A percentile compares a stretch with the other conserved stretches of the same genome.
Evolutionary conservation across 2,888 invertebrate genomes (phyloP).

Genomic region (Lepidonotus clava): DNA sequence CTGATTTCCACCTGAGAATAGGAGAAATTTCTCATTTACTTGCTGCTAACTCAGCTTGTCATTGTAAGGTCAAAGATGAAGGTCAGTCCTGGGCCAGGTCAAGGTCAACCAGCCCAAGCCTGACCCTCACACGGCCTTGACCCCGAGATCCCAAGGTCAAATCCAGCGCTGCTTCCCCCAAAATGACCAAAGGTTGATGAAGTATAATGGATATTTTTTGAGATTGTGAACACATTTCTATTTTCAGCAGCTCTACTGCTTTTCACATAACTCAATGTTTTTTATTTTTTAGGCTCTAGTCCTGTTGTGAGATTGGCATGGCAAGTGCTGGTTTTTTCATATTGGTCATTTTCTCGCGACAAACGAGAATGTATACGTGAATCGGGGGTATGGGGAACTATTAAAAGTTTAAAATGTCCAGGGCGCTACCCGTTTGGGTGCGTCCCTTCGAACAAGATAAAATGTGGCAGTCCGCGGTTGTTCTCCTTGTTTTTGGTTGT

Average conservation of each 20-base stretch:
- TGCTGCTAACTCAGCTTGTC: too few species aligned
- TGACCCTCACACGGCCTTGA: neutral
- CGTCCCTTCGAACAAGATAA: slow-evolving; percentile 2
- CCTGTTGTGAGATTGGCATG: neutral
- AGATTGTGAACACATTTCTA: neutral
- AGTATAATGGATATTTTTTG: too few species aligned
- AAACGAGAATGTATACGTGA: neutral
- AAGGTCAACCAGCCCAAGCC: neutral
- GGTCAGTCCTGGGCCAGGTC: neutral
- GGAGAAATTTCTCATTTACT: too few species aligned
- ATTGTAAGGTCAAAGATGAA: too few species aligned
- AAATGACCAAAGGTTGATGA: too few species aligned
- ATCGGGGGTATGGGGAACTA: too few species aligned
- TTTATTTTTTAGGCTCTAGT: too few species aligned
- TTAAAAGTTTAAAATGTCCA: neutral
- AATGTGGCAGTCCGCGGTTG: neutral
- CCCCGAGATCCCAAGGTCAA: neutral
- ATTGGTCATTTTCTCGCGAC: neutral
- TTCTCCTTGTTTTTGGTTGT: too few species aligned
- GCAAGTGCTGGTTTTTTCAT: slow-evolving; percentile 5
- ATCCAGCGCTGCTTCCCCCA: neutral
- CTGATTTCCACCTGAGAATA: too few species aligned
- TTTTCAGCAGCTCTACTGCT: neutral
- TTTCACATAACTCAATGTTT: neutral
- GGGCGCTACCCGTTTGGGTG: neutral